Base-by-base conservation (phyloP, 2,888 invertebrate species). In the Theretra japonica region DNA sequence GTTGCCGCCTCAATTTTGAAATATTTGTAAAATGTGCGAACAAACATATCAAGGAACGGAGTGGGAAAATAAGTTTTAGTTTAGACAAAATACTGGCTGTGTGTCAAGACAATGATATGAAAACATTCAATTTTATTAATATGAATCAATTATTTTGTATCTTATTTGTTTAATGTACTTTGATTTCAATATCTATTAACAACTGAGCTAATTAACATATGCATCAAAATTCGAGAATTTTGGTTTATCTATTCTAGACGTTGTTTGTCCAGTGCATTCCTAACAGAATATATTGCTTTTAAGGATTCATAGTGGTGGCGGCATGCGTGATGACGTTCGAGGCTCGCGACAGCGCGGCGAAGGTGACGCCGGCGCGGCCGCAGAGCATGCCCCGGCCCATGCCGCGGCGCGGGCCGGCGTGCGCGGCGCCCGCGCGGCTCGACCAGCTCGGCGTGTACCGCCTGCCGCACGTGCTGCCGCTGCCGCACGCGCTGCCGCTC, bases 311-410 rank as follows among this genome's bases (percentile, higher is more conserved):
- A 79, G 98, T 99, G 58, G 99, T 99, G 28, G 98, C 99, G 48
- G 98, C 99, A 0, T 99, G 99, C 86, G 99, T 99, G 70, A 98
- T 99, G 97, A 99, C 99, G n/a, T 98, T 99, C 86, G 99, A 99
- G 87, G 98, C 98, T 0, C 96, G 99, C 4, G 99, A 99, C 90
- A 98, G 98, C 75, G 98, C 99, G 0, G 98, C 98, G 0, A 93
- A 93, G 73, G 98, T 99, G 70, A 97, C 98, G 21, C 98, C 98
- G 0, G 97, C 98, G 50, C 95, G 95, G 81, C 86, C 95, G 75
- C 93, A 94, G 72, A 88, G 95, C 68, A 85, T 95, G 74, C 95
- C 95, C 7, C 94, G 95, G 15, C 95, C 95, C 11, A 83, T 95
- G n/a, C 86, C 94, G 76, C 81, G 95, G 75, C 84, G 95, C 82